phyloP scores from a whole-genome alignment of 2,797 vertebrate genomes.

The Sebastes alutus region DNA sequence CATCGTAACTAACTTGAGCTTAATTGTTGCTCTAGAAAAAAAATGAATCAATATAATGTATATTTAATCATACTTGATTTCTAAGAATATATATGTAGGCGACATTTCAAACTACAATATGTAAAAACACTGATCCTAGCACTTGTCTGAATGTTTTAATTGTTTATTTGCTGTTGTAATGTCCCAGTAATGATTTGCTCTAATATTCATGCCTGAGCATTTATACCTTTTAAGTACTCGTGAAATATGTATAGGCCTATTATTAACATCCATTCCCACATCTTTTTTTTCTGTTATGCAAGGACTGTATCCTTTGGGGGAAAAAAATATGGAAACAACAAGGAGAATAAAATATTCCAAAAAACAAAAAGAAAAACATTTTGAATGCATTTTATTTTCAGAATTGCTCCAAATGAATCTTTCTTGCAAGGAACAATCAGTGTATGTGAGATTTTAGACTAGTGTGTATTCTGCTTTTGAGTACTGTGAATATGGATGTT shows the following conservation, averaged over 20 bases:
- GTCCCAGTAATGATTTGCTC: constrained; percentile 29
- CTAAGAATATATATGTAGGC: background rate
- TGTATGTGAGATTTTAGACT: background rate
- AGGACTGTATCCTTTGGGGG: constrained; percentile 11
- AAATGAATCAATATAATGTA: background rate
- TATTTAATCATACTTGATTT: constrained; percentile 8
- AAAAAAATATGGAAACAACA: constrained; percentile 10
- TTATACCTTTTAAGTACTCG: constrained; percentile 1
- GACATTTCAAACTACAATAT: constrained; percentile 1
- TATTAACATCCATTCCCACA: background rate
- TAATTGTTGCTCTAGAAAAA: background rate
- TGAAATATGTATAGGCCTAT: constrained; percentile 31
- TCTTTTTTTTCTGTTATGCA: constrained; percentile 13
- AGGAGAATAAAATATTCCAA: constrained; percentile 37
- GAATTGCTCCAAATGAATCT: background rate
- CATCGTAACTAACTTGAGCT: constrained; percentile 10
- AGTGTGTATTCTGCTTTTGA: background rate
- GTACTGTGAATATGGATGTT: background rate
- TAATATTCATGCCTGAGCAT: constrained; percentile 26
- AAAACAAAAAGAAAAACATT: background rate
- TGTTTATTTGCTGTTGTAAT: constrained; percentile 34
- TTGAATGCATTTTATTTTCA: background rate
- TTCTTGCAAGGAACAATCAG: background rate
- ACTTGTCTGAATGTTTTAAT: constrained; percentile 32
- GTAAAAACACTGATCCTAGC: constrained; percentile 8